Evolutionary conservation across 2,888 invertebrate species (phyloP).

Genomic region (Yponomeuta malinellus): DNA sequence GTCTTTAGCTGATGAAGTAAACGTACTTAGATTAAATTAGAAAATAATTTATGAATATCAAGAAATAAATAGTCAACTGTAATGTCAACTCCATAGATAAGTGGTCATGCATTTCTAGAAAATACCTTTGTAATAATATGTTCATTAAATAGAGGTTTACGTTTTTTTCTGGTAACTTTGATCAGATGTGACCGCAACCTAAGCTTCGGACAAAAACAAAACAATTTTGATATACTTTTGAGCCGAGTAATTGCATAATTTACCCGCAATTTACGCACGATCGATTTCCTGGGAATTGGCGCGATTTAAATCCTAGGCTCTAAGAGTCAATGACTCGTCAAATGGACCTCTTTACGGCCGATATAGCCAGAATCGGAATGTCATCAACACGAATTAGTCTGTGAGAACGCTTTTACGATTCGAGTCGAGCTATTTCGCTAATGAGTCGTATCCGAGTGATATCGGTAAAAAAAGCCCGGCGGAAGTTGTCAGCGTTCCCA

Average conservation of each 20-base stretch:
- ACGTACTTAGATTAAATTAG: too few relatives aligned
- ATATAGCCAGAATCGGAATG: constrained; percentile 12
- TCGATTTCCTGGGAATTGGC: constrained; percentile 7
- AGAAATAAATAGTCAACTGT: too few relatives aligned
- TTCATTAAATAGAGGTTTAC: too few relatives aligned
- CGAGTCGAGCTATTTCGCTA: constrained; percentile 50
- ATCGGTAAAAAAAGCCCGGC: constrained; percentile 61
- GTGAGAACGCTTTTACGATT: constrained; percentile 28
- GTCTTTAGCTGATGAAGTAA: too few relatives aligned
- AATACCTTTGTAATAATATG: too few relatives aligned
- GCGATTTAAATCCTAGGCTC: background rate
- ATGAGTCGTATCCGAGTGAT: constrained; percentile 63
- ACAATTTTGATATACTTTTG: background rate
- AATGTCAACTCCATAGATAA: too few relatives aligned
- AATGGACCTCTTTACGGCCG: background rate
- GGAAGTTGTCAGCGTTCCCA: constrained; percentile 42
- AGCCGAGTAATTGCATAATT: constrained; percentile 12
- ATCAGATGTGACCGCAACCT: background rate
- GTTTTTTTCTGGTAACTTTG: too few relatives aligned
- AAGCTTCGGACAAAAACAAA: background rate
- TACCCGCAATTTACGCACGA: constrained; percentile 3
- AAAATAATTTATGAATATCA: too few relatives aligned
- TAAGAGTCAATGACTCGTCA: constrained; percentile 11
- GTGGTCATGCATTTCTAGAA: too few relatives aligned
- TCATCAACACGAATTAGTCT: constrained; percentile 10